These are phyloP conservation scores for Columba guinea DNA, from an alignment of 2,797 vertebrate species.

Conservation along the genomic window DNA sequence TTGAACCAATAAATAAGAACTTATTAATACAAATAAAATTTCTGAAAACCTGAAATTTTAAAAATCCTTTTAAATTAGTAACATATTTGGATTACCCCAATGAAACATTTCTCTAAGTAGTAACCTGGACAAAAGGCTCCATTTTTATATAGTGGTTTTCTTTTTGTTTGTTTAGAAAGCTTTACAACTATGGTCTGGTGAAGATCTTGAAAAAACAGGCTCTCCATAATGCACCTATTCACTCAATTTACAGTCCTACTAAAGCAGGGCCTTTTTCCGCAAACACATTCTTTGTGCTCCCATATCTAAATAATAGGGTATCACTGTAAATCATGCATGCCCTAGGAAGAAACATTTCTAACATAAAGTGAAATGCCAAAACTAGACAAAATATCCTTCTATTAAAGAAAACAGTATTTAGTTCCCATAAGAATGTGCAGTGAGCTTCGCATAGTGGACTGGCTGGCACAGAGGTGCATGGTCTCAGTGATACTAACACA, in stretches of 20 bases:
- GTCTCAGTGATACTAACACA: neutral
- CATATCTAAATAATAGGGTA: neutral
- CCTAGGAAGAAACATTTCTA: neutral
- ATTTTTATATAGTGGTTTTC: neutral
- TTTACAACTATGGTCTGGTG: neutral
- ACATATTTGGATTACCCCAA: neutral
- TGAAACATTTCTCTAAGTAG: neutral
- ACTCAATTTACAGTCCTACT: slow-evolving; percentile 4
- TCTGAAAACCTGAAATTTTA: neutral
- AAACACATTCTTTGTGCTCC: slow-evolving; percentile 7
- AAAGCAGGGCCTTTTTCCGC: neutral
- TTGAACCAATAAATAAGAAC: neutral
- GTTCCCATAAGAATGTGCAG: neutral
- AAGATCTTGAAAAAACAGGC: neutral
- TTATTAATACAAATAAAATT: neutral
- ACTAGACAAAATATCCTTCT: neutral
- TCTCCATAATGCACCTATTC: slow-evolving; percentile 4
- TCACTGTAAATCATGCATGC: neutral
- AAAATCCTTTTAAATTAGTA: neutral
- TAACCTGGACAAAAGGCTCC: neutral
- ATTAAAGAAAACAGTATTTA: neutral
- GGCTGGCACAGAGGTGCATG: neutral
- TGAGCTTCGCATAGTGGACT: neutral
- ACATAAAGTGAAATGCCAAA: neutral
- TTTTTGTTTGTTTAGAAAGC: slow-evolving; percentile 19